Evolutionary conservation across 1,140 invertebrate species (phyloP).

Genomic region (Aphis craccivora): DNA sequence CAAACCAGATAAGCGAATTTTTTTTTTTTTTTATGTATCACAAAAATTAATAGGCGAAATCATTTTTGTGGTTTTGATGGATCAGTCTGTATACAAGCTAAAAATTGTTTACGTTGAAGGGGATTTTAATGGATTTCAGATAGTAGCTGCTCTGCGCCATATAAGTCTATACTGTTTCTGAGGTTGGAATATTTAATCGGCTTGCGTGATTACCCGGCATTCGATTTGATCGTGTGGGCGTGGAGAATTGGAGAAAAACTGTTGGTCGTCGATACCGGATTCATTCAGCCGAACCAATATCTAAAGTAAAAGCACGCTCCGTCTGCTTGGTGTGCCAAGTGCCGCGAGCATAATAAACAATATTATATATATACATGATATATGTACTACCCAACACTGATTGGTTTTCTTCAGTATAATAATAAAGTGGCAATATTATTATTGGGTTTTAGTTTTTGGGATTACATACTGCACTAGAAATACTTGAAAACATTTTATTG

Average conservation of each 20-base stretch:
- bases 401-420: neutral
- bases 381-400: neutral
- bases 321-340: neutral
- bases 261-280: slow-evolving; percentile 10
- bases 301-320: slow-evolving; percentile 16
- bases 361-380: neutral
- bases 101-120: neutral
- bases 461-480: neutral
- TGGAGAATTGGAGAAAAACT: slow-evolving; percentile 50
- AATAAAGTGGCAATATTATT: neutral
- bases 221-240: slow-evolving; percentile 47
- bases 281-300: slow-evolving; percentile 23
- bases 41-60: neutral
- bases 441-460: neutral
- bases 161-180: slow-evolving; percentile 30
- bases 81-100: neutral
- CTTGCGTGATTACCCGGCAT: slow-evolving; percentile 37
- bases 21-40: neutral
- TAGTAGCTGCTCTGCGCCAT: neutral
- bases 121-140: neutral
- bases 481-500: neutral
- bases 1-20: neutral
- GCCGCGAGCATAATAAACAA: neutral
- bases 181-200: slow-evolving; percentile 38
- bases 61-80: neutral